Evolutionary conservation across 2,888 invertebrate genomes (phyloP).

Genomic region (Coleophora flavipennella): DNA sequence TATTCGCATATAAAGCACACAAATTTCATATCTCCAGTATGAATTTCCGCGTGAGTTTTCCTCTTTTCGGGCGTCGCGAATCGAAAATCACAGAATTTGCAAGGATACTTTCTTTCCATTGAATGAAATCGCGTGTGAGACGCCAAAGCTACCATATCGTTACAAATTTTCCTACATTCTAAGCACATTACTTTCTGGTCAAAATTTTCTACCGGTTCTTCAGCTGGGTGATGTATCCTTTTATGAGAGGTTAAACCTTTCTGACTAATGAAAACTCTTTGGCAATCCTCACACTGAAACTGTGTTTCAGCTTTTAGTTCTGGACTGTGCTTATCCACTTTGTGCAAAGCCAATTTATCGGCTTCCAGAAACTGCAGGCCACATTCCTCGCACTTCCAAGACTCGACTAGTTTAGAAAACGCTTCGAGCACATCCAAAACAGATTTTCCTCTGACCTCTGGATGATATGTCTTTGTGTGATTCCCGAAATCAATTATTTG

Average conservation of each 20-base stretch:
- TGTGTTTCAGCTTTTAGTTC: conserved; percentile 45
- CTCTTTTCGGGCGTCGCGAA: conserved; percentile 56
- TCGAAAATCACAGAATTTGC: conserved; percentile 61
- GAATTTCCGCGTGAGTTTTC: conserved; percentile 50
- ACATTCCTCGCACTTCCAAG: conserved; percentile 67
- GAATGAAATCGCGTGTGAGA: conserved; percentile 61
- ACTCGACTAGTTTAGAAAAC: conserved; percentile 50
- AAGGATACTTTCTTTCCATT: conserved; percentile 51
- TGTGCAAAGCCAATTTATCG: conserved; percentile 55
- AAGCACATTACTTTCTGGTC: conserved; percentile 52
- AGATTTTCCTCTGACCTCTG: conserved; percentile 49
- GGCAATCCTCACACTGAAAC: conserved; percentile 54
- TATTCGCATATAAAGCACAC: conserved; percentile 66
- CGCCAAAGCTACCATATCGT: conserved; percentile 45
- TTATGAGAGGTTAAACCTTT: conserved; percentile 55
- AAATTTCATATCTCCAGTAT: conserved; percentile 62
- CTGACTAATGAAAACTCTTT: conserved; percentile 52
- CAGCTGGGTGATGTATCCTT: conserved; percentile 48
- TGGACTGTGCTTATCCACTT: conserved; percentile 49
- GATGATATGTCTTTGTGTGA: conserved; percentile 52
- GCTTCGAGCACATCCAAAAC: conserved; percentile 57
- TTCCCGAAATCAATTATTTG: conserved; percentile 55
- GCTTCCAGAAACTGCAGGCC: conserved; percentile 56
- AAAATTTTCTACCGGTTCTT: conserved; percentile 29
- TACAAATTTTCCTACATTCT: conserved; percentile 59